Conservation (phyloP, 2,888 invertebrate genomes). For the Sarcophaga carnaria region DNA sequence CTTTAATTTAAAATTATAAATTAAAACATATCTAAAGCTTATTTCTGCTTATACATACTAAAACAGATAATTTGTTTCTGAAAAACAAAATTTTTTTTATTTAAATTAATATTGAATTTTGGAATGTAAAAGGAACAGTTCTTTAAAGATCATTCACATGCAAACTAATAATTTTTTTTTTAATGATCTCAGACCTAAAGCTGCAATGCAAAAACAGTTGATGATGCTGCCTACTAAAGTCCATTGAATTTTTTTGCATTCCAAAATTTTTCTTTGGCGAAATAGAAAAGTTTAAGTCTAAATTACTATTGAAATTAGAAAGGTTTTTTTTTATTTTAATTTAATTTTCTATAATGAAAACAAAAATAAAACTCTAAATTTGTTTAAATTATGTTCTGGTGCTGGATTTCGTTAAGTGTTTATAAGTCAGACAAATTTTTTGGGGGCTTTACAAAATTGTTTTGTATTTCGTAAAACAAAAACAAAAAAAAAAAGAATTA, state of each 20-base stretch:
- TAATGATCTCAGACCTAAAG: no score
- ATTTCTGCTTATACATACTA: conserved; percentile 15
- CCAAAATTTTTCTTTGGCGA: no score
- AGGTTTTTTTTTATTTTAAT: background rate
- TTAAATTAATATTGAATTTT: background rate
- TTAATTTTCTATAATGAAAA: background rate
- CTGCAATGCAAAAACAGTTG: no score
- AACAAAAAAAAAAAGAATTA: conserved; percentile 16
- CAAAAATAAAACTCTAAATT: background rate
- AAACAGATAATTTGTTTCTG: conserved; percentile 28
- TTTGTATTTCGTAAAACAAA: conserved; percentile 44
- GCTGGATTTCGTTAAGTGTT: conserved; percentile 64
- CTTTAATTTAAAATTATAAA: conserved; percentile 33
- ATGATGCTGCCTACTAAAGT: no score
- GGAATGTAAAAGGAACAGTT: background rate
- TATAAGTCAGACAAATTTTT: conserved; percentile 29
- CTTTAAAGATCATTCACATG: no score
- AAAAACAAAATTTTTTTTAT: background rate
- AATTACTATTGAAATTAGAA: background rate
- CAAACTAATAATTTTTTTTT: no score
- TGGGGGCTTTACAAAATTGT: conserved; percentile 52
- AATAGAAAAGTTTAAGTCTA: no score
- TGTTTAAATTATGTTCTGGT: conserved; percentile 62
- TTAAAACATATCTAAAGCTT: conserved; percentile 41
- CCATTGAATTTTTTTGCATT: no score